Percentiles rank a stretch among this genome's conserved stretches.
Conservation (phyloP, 2,797 vertebrate genomes). For the Pantherophis alleghaniensis region DNA sequence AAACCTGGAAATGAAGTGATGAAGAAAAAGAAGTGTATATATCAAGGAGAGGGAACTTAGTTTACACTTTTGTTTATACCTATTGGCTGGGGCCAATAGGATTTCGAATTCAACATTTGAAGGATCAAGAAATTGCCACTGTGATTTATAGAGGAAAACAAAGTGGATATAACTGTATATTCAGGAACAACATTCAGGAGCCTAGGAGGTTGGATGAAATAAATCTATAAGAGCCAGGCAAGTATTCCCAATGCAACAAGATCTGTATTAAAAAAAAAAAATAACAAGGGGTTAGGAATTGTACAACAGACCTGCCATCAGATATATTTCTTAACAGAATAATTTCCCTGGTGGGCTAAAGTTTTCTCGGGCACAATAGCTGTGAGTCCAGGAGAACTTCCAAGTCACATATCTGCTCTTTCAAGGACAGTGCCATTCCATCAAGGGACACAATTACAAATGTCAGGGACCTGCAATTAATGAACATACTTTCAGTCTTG, state of each 20-base stretch:
- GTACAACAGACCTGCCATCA: rapidly evolving
- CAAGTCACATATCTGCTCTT: not conserved
- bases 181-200: not conserved
- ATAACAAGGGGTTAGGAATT: not conserved
- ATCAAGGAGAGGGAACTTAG: too few species aligned
- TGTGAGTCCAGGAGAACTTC: not conserved
- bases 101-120: not conserved
- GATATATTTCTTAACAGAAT: not conserved
- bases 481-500: not conserved
- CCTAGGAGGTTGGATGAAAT: not conserved
- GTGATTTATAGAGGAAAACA: not conserved
- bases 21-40: not conserved
- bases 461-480: not conserved
- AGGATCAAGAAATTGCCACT: not conserved
- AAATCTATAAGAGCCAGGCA: not conserved
- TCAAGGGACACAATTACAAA: not conserved
- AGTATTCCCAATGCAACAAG: not conserved
- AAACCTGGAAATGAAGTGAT: not conserved
- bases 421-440: not conserved
- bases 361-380: not conserved
- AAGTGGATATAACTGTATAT: not conserved
- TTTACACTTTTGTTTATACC: not conserved
- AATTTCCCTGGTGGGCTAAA: not conserved
- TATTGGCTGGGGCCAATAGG: not conserved
- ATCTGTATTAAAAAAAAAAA: not conserved